A percentile compares a stretch with the other conserved stretches of the same genome.
Conservation (phyloP, 1,140 invertebrate species). For the Diuraphis noxia region DNA sequence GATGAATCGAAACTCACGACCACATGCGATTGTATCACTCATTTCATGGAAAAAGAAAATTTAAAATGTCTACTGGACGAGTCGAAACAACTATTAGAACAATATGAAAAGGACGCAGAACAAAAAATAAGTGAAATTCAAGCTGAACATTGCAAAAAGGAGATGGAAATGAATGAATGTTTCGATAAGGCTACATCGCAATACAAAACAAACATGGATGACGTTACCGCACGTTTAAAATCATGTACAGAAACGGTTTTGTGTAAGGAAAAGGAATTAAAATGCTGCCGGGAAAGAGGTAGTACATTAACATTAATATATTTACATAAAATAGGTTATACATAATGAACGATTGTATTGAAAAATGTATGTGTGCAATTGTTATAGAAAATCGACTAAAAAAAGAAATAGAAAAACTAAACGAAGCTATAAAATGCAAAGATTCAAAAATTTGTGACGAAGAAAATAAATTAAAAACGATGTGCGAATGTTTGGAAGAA, state of each 20-base stretch:
- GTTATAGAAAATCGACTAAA: background rate
- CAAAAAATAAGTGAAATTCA: background rate
- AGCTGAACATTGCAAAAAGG: background rate
- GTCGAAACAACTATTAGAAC: background rate
- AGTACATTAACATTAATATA: background rate
- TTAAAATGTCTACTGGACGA: background rate
- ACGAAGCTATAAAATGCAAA: background rate
- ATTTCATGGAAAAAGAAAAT: background rate
- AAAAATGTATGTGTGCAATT: background rate
- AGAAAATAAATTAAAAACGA: background rate
- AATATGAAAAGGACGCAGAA: background rate
- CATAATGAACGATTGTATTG: background rate
- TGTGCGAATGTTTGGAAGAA: background rate
- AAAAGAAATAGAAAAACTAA: background rate
- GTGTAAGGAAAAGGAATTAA: background rate
- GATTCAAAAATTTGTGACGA: background rate
- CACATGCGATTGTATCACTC: background rate
- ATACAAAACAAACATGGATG: background rate
- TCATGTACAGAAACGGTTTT: background rate
- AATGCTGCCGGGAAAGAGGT: background rate
- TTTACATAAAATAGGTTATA: background rate
- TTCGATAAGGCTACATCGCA: background rate
- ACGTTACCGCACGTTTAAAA: background rate
- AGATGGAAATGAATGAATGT: background rate
- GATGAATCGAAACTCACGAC: background rate